phyloP scores from a whole-genome alignment of 2,888 invertebrate genomes.

The Nycteola revayana region DNA sequence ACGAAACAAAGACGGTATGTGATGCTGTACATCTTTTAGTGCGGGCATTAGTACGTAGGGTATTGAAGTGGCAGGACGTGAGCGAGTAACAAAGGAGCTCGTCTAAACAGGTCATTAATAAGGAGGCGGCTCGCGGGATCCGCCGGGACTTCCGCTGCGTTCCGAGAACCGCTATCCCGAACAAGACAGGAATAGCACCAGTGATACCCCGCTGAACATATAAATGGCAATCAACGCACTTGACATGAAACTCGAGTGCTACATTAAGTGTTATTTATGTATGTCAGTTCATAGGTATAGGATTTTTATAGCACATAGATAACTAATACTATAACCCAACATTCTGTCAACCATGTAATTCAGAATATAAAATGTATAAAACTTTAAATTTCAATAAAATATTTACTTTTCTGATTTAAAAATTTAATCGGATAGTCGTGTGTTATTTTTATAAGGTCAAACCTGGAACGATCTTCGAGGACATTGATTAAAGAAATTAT shows the following conservation, averaged over 20 bases:
- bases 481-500: too few relatives aligned
- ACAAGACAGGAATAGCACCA: constrained; percentile 75
- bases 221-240: constrained; percentile 51
- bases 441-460: too few relatives aligned
- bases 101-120: constrained; percentile 81
- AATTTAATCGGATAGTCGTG: too few relatives aligned
- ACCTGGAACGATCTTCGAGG: too few relatives aligned
- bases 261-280: too few relatives aligned
- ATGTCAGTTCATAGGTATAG: too few relatives aligned
- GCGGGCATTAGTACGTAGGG: constrained; percentile 37
- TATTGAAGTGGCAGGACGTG: constrained; percentile 68
- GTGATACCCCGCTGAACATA: constrained; percentile 47
- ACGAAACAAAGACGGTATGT: constrained; percentile 25
- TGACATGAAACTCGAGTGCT: too few relatives aligned
- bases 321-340: too few relatives aligned
- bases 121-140: constrained; percentile 71
- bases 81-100: constrained; percentile 76
- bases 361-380: constrained; percentile 1
- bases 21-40: constrained; percentile 31
- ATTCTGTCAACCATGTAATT: too few relatives aligned
- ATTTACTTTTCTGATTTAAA: too few relatives aligned
- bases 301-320: too few relatives aligned
- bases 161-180: constrained; percentile 70
- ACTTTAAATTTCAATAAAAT: too few relatives aligned
- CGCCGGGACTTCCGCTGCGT: constrained; percentile 74